A percentile compares a stretch with the other conserved stretches of the same genome.
These are phyloP conservation scores for Esox masquinongy DNA, from an alignment of 2,797 vertebrate genomes.

Conservation along the genomic window DNA sequence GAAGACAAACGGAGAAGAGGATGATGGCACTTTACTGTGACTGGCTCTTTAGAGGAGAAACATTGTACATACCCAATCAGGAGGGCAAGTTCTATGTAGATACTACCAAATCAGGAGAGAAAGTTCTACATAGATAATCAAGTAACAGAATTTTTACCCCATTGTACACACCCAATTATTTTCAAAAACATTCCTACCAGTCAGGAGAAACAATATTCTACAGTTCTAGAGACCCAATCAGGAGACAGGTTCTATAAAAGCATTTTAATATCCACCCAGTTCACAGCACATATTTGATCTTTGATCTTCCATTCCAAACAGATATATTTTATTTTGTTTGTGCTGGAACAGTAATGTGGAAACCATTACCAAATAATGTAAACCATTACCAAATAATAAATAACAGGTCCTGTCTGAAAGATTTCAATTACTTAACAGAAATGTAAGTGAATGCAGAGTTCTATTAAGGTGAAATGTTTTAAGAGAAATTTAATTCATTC, in stretches of 20 bases:
- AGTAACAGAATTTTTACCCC: constrained; percentile 32
- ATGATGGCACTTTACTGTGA: constrained; percentile 71
- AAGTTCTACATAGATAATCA: constrained; percentile 19
- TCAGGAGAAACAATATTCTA: not conserved
- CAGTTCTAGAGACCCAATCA: not conserved
- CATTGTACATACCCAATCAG: constrained; percentile 39
- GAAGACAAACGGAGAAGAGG: constrained; percentile 52
- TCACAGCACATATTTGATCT: constrained; percentile 29
- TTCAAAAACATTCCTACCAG: constrained; percentile 5
- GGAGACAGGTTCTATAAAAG: not conserved
- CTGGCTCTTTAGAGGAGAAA: constrained; percentile 41
- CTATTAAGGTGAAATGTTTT: not conserved
- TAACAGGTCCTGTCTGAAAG: constrained; percentile 29
- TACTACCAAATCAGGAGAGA: constrained; percentile 15
- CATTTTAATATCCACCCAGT: constrained; percentile 12
- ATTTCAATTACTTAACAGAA: not conserved
- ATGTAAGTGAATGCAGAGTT: not conserved
- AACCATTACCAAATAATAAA: constrained; percentile 30
- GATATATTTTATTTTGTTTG: constrained; percentile 36
- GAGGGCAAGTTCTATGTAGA: constrained; percentile 22
- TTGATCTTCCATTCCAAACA: constrained; percentile 47
- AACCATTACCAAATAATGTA: constrained; percentile 29
- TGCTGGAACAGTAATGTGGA: constrained; percentile 38
- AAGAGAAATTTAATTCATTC: not conserved
- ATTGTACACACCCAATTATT: constrained; percentile 12